Evolutionary conservation across 1,140 invertebrate genomes (phyloP).

Genomic region (Rhyzopertha dominica): DNA sequence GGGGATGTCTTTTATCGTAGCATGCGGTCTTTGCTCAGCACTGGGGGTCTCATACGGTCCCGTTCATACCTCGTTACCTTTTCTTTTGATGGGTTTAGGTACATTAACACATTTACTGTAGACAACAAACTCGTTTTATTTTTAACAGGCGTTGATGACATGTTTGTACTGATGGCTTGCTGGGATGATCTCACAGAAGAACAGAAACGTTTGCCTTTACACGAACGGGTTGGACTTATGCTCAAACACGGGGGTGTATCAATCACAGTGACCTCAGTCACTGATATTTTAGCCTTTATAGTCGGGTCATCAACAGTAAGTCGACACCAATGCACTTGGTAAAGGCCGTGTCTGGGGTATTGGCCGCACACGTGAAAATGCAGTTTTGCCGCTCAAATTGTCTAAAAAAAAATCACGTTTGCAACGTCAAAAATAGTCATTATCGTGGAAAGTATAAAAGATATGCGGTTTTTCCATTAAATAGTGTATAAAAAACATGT

Average conservation of each 20-base stretch:
- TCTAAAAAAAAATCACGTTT: too few relatives aligned
- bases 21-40: conserved; percentile 67
- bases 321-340: conserved; percentile 13
- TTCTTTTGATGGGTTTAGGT: conserved; percentile 70
- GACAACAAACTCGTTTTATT: conserved; percentile 3
- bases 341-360: too few relatives aligned
- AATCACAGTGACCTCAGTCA: conserved; percentile 77
- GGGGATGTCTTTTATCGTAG: conserved; percentile 69
- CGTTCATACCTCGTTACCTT: conserved; percentile 75
- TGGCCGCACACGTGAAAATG: too few relatives aligned
- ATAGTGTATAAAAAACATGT: too few relatives aligned
- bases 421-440: too few relatives aligned
- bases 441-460: too few relatives aligned
- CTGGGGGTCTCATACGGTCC: conserved; percentile 72
- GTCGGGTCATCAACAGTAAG: conserved; percentile 63
- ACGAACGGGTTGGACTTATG: conserved; percentile 60
- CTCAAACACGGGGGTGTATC: conserved; percentile 75
- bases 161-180: conserved; percentile 75
- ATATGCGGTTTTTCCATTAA: too few relatives aligned
- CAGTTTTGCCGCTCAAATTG: too few relatives aligned
- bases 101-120: conserved; percentile 5
- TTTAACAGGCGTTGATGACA: conserved; percentile 65
- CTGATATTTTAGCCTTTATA: conserved; percentile 73
- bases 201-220: conserved; percentile 51
- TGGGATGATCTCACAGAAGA: conserved; percentile 56